phyloP scores from a whole-genome alignment of 2,888 invertebrate genomes.

The Selenia dentaria region DNA sequence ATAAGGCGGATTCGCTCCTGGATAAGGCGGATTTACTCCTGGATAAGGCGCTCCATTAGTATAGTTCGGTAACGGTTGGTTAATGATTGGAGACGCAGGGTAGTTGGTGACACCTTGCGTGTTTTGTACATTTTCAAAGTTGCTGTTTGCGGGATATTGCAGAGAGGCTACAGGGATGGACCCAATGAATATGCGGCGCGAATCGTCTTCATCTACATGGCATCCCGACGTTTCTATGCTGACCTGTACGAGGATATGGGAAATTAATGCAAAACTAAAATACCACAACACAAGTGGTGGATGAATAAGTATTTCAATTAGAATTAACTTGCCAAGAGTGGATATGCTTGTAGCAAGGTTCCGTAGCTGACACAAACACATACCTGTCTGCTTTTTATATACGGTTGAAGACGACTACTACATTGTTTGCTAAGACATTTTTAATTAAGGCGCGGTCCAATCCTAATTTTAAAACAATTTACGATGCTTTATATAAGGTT shows the following conservation, averaged over 20 bases:
- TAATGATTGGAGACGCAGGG: slow-evolving; percentile 40
- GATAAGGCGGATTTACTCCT: slow-evolving; percentile 6
- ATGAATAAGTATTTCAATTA: no score
- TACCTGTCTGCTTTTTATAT: no score
- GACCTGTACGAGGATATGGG: slow-evolving; percentile 51
- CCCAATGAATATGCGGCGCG: slow-evolving; percentile 54
- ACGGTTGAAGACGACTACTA: no score
- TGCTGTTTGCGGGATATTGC: slow-evolving; percentile 29
- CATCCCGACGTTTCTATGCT: slow-evolving; percentile 54
- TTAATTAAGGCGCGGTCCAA: no score
- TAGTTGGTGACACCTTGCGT: slow-evolving; percentile 31
- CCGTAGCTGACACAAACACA: no score
- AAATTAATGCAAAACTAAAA: no score
- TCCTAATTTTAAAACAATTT: no score
- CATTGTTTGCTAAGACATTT: no score
- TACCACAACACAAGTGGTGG: no score
- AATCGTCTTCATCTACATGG: slow-evolving; percentile 49
- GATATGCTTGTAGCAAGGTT: no score
- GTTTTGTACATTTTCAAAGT: slow-evolving; percentile 32
- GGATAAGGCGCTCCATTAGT: slow-evolving; percentile 30
- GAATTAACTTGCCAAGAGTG: no score
- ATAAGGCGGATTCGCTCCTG: slow-evolving; percentile 32
- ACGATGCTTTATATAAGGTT: no score
- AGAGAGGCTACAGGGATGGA: slow-evolving; percentile 51
- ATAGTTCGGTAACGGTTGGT: slow-evolving; percentile 41